Evolutionary conservation across 2,888 invertebrate genomes (phyloP).

Genomic region (Mesopsocus fuscifrons): DNA sequence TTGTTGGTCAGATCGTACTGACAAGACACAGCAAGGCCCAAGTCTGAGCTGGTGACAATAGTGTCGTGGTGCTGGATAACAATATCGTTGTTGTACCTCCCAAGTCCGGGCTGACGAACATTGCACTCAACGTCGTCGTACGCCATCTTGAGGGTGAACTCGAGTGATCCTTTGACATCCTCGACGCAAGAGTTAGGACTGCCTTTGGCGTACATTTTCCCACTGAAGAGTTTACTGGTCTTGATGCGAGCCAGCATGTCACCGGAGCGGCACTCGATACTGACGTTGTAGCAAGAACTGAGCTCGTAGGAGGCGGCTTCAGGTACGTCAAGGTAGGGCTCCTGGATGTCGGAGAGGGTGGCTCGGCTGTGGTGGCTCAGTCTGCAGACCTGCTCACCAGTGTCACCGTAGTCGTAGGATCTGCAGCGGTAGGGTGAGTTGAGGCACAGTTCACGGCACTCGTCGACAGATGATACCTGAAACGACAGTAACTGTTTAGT

Average conservation of each 20-base stretch:
- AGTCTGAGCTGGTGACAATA: constrained; percentile 84
- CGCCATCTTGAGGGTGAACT: constrained; percentile 81
- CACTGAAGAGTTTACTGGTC: constrained; percentile 81
- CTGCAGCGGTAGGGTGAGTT: constrained; percentile 83
- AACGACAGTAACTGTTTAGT: no score
- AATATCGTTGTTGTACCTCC: constrained; percentile 76
- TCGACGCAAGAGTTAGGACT: constrained; percentile 83
- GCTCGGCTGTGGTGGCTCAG: constrained; percentile 80
- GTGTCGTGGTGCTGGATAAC: constrained; percentile 92
- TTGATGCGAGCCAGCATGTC: constrained; percentile 87
- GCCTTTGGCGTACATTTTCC: constrained; percentile 87
- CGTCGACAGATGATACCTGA: constrained; percentile 43
- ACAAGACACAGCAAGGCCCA: constrained; percentile 82
- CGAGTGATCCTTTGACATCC: constrained; percentile 70
- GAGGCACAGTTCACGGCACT: constrained; percentile 73
- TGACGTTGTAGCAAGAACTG: constrained; percentile 86
- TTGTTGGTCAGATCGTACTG: constrained; percentile 89
- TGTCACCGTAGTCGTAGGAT: constrained; percentile 85
- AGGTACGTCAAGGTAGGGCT: constrained; percentile 76
- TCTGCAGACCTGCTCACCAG: constrained; percentile 82
- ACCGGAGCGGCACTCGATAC: constrained; percentile 77
- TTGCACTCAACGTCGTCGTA: constrained; percentile 87
- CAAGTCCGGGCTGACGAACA: constrained; percentile 73
- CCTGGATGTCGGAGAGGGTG: constrained; percentile 74
- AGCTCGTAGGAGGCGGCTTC: constrained; percentile 84